Evolutionary conservation across 2,797 vertebrate species (phyloP).

Genomic region (Manis crassicaudata): DNA sequence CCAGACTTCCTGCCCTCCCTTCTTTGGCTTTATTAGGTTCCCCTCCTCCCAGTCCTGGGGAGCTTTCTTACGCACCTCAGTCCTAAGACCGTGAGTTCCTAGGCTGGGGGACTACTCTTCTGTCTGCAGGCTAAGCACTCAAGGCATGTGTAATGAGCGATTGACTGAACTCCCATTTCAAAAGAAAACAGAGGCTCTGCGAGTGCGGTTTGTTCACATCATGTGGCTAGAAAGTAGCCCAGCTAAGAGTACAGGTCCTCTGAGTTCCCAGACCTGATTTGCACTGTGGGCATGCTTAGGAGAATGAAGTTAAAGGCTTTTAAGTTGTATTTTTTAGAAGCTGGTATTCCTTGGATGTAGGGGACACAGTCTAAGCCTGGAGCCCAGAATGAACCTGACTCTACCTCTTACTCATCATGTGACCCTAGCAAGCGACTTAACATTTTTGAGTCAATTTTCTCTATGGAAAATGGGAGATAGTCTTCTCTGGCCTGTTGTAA

Average conservation of each 20-base stretch:
- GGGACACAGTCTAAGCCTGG: background rate
- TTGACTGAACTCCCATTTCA: background rate
- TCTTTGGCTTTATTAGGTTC: background rate
- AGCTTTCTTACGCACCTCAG: background rate
- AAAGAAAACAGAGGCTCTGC: background rate
- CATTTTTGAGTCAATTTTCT: background rate
- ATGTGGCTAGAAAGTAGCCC: background rate
- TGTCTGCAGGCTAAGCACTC: background rate
- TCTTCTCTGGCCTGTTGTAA: background rate
- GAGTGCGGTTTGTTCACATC: background rate
- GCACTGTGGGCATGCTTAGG: background rate
- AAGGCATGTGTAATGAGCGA: background rate
- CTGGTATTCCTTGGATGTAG: background rate
- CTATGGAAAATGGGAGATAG: slow-evolving; percentile 2
- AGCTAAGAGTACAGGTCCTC: background rate
- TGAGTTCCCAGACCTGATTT: background rate
- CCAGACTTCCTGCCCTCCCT: background rate
- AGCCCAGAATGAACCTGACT: background rate
- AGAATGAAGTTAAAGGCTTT: background rate
- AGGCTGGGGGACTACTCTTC: background rate
- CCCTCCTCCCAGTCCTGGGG: background rate
- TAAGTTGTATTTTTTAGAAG: background rate
- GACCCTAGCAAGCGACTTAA: background rate
- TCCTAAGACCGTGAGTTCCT: background rate
- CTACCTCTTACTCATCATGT: background rate